Evolutionary conservation across 2,113 vertebrate species (phyloP).

Genomic region (Sigmodon hispidus): DNA sequence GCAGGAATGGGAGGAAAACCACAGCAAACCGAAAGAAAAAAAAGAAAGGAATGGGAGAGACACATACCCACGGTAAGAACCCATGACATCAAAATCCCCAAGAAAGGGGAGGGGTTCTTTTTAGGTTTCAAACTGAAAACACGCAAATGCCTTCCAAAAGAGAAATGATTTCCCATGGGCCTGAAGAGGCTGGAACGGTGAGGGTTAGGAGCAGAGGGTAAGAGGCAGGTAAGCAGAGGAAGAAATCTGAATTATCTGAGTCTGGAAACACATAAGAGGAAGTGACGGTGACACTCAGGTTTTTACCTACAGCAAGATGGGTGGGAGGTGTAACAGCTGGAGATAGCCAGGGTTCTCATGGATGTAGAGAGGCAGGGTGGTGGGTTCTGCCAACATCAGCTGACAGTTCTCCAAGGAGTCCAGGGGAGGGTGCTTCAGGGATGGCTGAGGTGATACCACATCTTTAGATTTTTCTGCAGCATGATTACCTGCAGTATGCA

Average conservation of each 20-base stretch:
- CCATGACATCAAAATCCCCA: background rate
- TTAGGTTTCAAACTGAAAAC: slow-evolving; percentile 13
- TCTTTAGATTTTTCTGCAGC: background rate
- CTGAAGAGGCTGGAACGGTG: background rate
- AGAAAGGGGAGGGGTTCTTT: background rate
- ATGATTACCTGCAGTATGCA: background rate
- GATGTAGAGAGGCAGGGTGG: background rate
- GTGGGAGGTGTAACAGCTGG: background rate
- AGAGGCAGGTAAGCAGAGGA: background rate
- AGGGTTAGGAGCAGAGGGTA: background rate
- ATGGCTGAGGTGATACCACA: fast-evolving
- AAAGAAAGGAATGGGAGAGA: background rate
- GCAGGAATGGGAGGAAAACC: background rate
- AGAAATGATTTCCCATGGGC: background rate
- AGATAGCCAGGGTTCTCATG: background rate
- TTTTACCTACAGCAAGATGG: background rate
- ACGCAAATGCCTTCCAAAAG: background rate
- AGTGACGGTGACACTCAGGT: background rate
- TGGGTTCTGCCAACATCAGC: background rate
- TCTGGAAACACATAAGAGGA: background rate
- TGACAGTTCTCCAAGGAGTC: background rate
- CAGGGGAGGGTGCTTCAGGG: background rate
- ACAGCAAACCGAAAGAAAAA: background rate
- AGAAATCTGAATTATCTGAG: background rate
- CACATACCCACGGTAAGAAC: background rate